Percentiles rank a stretch among this genome's conserved stretches.
These are phyloP conservation scores for Nautilus pompilius DNA, from an alignment of 1,140 invertebrate genomes.

Conservation along the genomic window DNA sequence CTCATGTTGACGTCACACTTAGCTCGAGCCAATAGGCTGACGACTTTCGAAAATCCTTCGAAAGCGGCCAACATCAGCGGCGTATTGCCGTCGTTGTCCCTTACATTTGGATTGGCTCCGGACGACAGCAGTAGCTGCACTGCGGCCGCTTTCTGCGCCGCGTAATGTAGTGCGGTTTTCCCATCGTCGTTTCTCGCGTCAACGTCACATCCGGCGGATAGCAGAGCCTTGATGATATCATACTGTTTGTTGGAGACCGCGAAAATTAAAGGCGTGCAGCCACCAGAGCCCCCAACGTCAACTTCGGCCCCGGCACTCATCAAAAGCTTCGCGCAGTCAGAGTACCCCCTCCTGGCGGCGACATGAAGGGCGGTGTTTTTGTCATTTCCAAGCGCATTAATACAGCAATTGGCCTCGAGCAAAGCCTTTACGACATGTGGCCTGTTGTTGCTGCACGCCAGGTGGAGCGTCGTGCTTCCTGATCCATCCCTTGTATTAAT, in stretches of 20 bases:
- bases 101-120: constrained; percentile 39
- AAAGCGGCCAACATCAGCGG: constrained; percentile 43
- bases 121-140: constrained; percentile 29
- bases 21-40: constrained; percentile 25
- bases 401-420: constrained; percentile 15
- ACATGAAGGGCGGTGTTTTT: constrained; percentile 37
- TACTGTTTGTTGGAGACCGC: constrained; percentile 23
- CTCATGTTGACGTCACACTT: constrained; percentile 38
- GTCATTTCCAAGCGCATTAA: constrained; percentile 14
- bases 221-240: constrained; percentile 19
- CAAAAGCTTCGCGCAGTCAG: constrained; percentile 30
- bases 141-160: constrained; percentile 31
- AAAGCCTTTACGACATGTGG: constrained; percentile 16
- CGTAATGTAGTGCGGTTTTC: constrained; percentile 43
- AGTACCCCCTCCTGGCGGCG: constrained; percentile 28
- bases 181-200: constrained; percentile 31
- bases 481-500: constrained; percentile 8
- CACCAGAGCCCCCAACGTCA: constrained; percentile 25
- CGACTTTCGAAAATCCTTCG: constrained; percentile 42
- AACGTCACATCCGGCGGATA: constrained; percentile 26
- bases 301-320: constrained; percentile 29
- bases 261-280: constrained; percentile 43
- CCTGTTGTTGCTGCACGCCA: constrained; percentile 22
- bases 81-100: constrained; percentile 36
- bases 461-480: constrained; percentile 22